Base-by-base conservation (phyloP, 2,797 vertebrate species). In the Lutjanus argentimaculatus region DNA sequence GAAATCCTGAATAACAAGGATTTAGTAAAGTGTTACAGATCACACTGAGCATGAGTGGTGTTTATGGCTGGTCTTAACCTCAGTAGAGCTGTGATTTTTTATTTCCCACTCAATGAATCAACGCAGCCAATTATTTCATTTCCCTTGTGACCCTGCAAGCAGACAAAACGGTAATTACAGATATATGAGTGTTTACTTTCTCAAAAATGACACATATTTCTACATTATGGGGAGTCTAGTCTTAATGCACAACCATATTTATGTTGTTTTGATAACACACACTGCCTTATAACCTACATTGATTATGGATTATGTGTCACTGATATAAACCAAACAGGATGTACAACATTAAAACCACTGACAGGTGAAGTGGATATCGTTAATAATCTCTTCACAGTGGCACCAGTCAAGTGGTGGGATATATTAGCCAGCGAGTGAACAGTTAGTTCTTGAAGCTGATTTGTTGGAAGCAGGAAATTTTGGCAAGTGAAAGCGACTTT, bases 1-100 rank as follows among this genome's bases (percentile, higher is more conserved):
- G 9, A 61, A 68, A 30, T 7, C 16, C 21, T 52, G 45, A 75
- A 21, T 46, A 46, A 63, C 58, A 40, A n/a, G 42, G 67, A 49
- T 63, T 42, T 25, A 4, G 59, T 13, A 5, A 22, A 15, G 7
- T 52, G 45, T 22, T n/a, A 2, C 2, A 12, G 21, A 70, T 45
- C 13, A 15, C 17, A 30, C 13, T 53, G n/a, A 43, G 30, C 7
- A 7, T 43, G 8, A 12, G 56, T 14, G 15, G 15, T 64, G 15
- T 70, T 77, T 48, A 67, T 48, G 49, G 42, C 19, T 14, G 10
- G 5, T 73, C 30, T 30, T 14, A 66, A 66, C 69, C 58, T 64
- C 67, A 17, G 58, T 0, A 22, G 58, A 70, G 59, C n/a, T 6
- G 4, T 49, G 30, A 19, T 46, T 61, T 74, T 52, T 53, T 61